Conservation (phyloP, 1,140 invertebrate species). For the Ostrea denselamellosa region DNA sequence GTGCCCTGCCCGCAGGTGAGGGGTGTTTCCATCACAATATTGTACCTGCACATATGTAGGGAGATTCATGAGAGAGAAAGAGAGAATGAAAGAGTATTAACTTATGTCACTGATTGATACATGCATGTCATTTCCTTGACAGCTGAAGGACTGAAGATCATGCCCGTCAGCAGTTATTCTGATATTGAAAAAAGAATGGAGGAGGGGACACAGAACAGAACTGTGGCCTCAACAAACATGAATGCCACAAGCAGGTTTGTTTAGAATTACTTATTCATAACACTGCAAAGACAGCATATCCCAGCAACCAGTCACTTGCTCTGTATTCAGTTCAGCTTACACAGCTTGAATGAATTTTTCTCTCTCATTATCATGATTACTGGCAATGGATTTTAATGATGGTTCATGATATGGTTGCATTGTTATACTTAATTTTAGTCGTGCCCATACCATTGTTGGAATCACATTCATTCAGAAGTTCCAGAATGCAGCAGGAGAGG, state of each 20-base stretch:
- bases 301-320: background rate
- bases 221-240: constrained; percentile 84
- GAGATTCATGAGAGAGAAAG: background rate
- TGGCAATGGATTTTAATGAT: too few species aligned
- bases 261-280: background rate
- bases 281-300: background rate
- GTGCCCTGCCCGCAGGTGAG: too few species aligned
- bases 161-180: constrained; percentile 81
- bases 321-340: background rate
- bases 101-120: background rate
- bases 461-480: constrained; percentile 83
- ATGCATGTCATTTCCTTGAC: constrained; percentile 47
- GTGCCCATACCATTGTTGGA: constrained; percentile 84
- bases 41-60: background rate
- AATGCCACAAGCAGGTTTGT: constrained; percentile 82
- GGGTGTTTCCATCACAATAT: too few species aligned
- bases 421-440: constrained; percentile 71
- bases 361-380: background rate
- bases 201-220: constrained; percentile 83
- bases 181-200: constrained; percentile 82
- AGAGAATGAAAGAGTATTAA: background rate
- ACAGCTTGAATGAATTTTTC: background rate
- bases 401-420: too few species aligned
- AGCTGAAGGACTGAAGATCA: constrained; percentile 82
- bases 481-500: constrained; percentile 80